Evolutionary conservation across 2,797 vertebrate genomes (phyloP).

Genomic region (Sebastes steindachneri): DNA sequence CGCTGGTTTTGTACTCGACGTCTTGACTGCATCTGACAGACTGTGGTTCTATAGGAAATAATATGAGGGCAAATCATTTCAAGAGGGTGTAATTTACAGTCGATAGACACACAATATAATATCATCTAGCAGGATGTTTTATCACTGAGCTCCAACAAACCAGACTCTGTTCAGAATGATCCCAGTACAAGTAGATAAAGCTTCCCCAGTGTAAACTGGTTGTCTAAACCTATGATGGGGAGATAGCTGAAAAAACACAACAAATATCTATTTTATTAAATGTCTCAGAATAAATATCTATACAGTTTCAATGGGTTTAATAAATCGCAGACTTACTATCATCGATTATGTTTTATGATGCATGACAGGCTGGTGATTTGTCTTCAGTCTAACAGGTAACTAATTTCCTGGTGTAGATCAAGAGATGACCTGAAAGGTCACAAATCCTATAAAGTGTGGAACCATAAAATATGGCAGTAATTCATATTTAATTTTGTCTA

Average conservation of each 20-base stretch:
- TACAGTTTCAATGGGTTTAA: background rate
- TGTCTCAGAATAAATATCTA: background rate
- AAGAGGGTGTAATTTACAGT: constrained; percentile 36
- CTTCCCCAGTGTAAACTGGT: background rate
- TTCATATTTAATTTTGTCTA: background rate
- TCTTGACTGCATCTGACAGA: background rate
- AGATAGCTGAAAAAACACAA: background rate
- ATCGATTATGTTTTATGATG: background rate
- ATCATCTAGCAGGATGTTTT: constrained; percentile 34
- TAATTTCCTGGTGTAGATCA: background rate
- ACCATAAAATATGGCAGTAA: background rate
- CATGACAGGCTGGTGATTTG: background rate
- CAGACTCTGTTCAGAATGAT: background rate
- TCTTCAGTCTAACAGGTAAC: background rate
- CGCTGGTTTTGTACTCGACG: background rate
- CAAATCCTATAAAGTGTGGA: background rate
- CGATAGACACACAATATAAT: background rate
- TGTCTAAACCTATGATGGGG: background rate
- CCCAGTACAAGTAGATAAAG: background rate
- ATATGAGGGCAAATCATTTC: constrained; percentile 32
- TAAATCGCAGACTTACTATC: background rate
- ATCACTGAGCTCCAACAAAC: constrained; percentile 13
- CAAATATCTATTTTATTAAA: background rate
- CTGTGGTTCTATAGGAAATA: constrained; percentile 11
- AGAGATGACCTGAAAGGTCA: background rate